Conservation (phyloP, 2,888 invertebrate species). For the Cryptophagus acutangulus region DNA sequence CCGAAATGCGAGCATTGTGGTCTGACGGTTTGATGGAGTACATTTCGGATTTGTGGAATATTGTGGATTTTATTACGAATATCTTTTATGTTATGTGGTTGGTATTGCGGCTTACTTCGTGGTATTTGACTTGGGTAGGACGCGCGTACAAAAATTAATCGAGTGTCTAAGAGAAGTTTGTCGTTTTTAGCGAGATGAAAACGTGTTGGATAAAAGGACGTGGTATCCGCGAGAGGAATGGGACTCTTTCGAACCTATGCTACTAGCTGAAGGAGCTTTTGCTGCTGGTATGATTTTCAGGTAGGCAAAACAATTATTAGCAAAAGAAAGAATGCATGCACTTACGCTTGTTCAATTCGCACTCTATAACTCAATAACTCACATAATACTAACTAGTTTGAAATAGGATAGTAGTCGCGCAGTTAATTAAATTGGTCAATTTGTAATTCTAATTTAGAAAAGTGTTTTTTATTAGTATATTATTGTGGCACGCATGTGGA, state of each 20-base stretch:
- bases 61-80: constrained; percentile 96
- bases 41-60: constrained; percentile 94
- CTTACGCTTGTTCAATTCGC: no score
- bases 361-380: no score
- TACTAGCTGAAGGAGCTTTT: constrained; percentile 89
- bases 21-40: constrained; percentile 87
- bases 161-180: constrained; percentile 8
- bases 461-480: no score
- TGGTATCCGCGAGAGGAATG: constrained; percentile 86
- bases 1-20: constrained; percentile 89
- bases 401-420: no score
- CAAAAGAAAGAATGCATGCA: no score
- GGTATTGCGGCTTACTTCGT: constrained; percentile 80
- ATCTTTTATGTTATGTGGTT: constrained; percentile 94
- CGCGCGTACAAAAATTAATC: neutral
- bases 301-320: no score
- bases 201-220: constrained; percentile 41
- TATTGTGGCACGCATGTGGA: no score
- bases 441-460: no score
- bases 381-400: no score
- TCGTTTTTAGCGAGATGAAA: constrained; percentile 30
- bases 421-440: no score
- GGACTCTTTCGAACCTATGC: constrained; percentile 94
- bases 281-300: constrained; percentile 96
- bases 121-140: constrained; percentile 80